A percentile compares a stretch with the other conserved stretches of the same genome.
Conservation (phyloP, 2,113 vertebrate species). For the Mormyrus lacerda region DNA sequence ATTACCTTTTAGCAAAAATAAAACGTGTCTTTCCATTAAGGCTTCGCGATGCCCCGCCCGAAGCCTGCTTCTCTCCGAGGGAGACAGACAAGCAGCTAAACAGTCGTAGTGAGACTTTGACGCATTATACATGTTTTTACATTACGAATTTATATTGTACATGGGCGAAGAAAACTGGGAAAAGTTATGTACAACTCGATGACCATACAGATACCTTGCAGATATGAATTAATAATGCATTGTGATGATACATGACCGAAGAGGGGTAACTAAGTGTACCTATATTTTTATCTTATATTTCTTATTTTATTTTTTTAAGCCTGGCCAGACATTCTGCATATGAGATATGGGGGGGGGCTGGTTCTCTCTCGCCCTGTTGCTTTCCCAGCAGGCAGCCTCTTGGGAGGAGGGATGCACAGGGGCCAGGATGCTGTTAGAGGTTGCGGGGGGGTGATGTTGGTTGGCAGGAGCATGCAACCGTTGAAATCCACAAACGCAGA, state of each 20-base stretch:
- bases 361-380: conserved; percentile 62
- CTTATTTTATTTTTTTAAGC: background rate
- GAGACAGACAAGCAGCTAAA: background rate
- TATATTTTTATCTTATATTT: background rate
- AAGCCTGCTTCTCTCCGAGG: background rate
- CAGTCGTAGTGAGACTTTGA: background rate
- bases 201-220: background rate
- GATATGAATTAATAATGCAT: conserved; percentile 6
- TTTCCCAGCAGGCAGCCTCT: conserved; percentile 59
- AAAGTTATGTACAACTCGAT: background rate
- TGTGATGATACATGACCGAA: background rate
- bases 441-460: conserved; percentile 31
- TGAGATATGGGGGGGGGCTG: conserved; percentile 37
- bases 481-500: conserved; percentile 48
- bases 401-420: conserved; percentile 48
- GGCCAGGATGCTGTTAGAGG: conserved; percentile 2
- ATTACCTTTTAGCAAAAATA: background rate
- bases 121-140: background rate
- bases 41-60: no score
- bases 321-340: background rate
- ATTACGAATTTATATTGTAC: background rate
- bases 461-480: conserved; percentile 37
- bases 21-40: background rate
- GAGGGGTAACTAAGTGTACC: background rate
- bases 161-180: background rate